Base-by-base conservation (phyloP, 2,888 invertebrate genomes). In the Parapristionchus giblindavisi region DNA sequence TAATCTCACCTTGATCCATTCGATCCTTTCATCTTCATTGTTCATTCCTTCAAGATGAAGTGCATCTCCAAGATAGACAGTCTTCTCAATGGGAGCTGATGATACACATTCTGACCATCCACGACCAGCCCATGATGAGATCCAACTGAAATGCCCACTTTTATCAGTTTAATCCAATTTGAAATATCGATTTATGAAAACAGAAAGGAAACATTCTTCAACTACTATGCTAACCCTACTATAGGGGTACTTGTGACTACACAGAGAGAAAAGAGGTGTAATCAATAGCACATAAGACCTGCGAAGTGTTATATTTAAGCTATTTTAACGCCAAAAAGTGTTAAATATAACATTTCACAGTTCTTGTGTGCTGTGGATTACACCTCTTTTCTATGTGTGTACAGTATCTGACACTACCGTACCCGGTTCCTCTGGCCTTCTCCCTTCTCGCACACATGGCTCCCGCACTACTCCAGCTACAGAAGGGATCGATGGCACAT, bases 31-130 rank as follows among this genome's bases (percentile, higher is more conserved):
- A n/a, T n/a, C n/a, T n/a, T 43, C 61, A 21, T 63, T 60, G 8
- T 38, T 34, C 14, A 65, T 34, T 51, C 77, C 76, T 11, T 66
- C 60, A 29, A 80, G 58, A 58, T 78, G 79, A 11, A 79, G 52
- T 5, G 79, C 75, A 75, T 85, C 85, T 34, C 85, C 84, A n/a
- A 82, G 85, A 52, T 83, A 85, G 21, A 82, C 78, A 43, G 77
- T 77, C 24, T 61, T 77, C 36, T 77, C 76, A 0, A 54, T 56
- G 14, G 78, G 24, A 1, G 32, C 61, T 73, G 78, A 78, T 17
- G 77, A 75, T 56, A 63, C 74, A 27, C 79, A 79, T 58, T 80
- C 79, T 5, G 77, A 76, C 34, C 77, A 76, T 48, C 77, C 77
- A n/a, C 78, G 56, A 29, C 78, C 81, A 8, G 81, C 77, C 78